A percentile compares a stretch with the other conserved stretches of the same genome.
Conservation (phyloP, 1,140 invertebrate genomes). For the Reticulitermes speratus region DNA sequence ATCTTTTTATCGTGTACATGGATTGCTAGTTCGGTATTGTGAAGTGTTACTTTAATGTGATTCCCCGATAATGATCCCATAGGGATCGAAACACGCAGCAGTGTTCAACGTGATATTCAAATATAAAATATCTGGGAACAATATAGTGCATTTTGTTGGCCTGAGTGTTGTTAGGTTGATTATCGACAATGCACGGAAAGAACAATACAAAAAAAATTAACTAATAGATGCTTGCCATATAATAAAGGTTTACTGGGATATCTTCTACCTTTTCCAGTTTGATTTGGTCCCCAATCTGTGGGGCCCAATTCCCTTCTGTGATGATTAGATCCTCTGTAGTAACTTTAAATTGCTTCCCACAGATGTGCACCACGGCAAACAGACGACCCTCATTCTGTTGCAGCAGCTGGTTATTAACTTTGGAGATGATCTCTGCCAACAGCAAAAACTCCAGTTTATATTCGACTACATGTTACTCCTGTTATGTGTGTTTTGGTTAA, state of each 20-base stretch:
- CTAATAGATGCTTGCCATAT: neutral
- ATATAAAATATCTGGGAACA: no score
- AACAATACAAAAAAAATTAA: neutral
- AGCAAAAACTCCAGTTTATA: neutral
- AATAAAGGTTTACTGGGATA: no score
- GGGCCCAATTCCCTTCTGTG: constrained; percentile 80
- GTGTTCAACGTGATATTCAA: no score
- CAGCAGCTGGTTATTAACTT: constrained; percentile 60
- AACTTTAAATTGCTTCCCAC: constrained; percentile 84
- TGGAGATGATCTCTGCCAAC: constrained; percentile 36
- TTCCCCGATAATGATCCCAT: no score
- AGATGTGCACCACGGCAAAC: constrained; percentile 82
- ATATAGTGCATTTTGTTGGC: no score
- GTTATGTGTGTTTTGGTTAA: no score
- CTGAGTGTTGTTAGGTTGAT: no score
- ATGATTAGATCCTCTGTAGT: constrained; percentile 84
- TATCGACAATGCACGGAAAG: no score
- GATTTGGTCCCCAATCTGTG: constrained; percentile 78
- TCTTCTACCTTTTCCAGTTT: constrained; percentile 76
- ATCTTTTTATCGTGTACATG: no score
- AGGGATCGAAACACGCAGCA: no score
- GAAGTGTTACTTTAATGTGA: no score
- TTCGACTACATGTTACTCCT: neutral
- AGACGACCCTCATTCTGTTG: constrained; percentile 63
- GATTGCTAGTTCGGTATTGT: no score